Conservation (phyloP, 1,140 invertebrate genomes). For the Ostrea denselamellosa region DNA sequence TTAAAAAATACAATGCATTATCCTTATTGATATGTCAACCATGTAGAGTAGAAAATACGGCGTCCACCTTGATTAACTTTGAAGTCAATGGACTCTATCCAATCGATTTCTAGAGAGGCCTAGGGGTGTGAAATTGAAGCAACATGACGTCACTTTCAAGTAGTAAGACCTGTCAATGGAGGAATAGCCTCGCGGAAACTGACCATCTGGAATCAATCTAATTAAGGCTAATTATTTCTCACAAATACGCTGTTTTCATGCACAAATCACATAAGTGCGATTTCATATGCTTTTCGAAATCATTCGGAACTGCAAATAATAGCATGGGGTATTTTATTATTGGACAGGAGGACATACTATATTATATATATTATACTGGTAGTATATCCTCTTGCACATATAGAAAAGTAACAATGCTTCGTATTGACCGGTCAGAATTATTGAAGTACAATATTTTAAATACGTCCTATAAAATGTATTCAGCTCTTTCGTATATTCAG, state of each 20-base stretch:
- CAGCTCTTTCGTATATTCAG: not conserved
- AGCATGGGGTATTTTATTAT: no score
- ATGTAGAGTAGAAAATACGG: not conserved
- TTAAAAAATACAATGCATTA: not conserved
- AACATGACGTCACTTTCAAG: constrained; percentile 22
- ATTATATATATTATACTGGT: no score
- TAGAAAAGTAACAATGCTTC: no score
- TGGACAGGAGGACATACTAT: no score
- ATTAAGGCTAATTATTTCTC: not conserved
- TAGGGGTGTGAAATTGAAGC: constrained; percentile 19
- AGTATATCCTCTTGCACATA: no score
- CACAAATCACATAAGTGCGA: not conserved
- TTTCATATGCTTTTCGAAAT: no score
- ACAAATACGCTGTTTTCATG: not conserved
- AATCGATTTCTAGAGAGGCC: not conserved
- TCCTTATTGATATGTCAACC: not conserved
- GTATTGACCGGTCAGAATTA: no score
- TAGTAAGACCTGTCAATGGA: not conserved
- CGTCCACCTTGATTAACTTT: constrained; percentile 7
- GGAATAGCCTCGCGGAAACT: constrained; percentile 9
- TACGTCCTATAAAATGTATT: not conserved
- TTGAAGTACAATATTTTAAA: not conserved
- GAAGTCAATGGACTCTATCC: constrained; percentile 13
- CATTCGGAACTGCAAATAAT: no score
- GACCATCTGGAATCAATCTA: constrained; percentile 8